phyloP scores from a whole-genome alignment of 1,140 invertebrate genomes.

The Cardiocondyla obscurior region DNA sequence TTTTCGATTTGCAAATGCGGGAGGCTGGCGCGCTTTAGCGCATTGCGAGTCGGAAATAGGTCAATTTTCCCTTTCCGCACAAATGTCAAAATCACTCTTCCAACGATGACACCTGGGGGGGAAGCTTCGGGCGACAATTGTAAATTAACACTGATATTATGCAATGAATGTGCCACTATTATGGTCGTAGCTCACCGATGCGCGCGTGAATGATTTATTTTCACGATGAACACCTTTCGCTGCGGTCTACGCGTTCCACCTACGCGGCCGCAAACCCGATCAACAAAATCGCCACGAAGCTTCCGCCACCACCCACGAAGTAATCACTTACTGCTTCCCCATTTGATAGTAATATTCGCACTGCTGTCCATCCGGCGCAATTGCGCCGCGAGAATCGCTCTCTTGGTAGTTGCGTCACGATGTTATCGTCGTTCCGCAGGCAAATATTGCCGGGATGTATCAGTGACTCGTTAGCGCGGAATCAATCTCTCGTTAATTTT shows the following conservation, averaged over 20 bases:
- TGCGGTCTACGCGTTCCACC: not conserved
- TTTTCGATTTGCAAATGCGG: not conserved
- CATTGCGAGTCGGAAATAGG: not conserved
- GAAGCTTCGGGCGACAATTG: not conserved
- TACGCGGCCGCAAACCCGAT: not conserved
- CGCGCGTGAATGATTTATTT: slow-evolving; percentile 8
- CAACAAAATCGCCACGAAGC: not conserved
- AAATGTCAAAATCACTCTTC: not conserved
- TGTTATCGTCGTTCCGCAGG: not conserved
- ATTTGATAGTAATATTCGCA: slow-evolving; percentile 21
- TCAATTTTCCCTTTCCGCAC: slow-evolving; percentile 11
- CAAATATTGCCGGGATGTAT: not conserved
- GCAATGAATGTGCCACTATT: not conserved
- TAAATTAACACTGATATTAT: not conserved
- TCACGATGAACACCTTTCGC: not conserved
- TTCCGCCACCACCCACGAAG: not conserved
- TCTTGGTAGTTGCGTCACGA: not conserved
- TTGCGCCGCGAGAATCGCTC: not conserved
- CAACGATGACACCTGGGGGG: not conserved
- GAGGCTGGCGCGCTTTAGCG: not conserved
- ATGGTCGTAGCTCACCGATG: not conserved
- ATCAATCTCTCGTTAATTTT: not conserved
- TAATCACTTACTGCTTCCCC: slow-evolving; percentile 18
- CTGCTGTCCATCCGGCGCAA: not conserved
- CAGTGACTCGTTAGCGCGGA: not conserved